These are phyloP conservation scores for Anolis sagrei DNA, from an alignment of 2,113 vertebrate genomes.

Conservation along the genomic window DNA sequence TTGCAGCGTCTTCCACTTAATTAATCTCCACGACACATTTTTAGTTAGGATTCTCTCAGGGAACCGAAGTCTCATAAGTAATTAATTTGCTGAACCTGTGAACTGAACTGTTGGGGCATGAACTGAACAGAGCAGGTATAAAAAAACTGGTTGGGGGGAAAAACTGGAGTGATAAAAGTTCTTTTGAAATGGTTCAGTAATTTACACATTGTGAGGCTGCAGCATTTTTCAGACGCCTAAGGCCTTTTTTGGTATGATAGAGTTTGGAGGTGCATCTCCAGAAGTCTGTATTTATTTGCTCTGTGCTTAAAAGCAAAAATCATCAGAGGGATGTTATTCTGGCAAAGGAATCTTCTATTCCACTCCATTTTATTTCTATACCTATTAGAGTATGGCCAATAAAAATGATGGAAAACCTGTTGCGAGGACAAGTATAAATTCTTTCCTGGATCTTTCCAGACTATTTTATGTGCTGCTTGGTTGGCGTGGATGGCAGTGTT, in stretches of 20 bases:
- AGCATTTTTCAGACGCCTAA: background rate
- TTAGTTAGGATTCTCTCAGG: background rate
- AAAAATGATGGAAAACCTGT: background rate
- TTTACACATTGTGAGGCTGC: background rate
- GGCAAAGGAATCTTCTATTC: too few relatives aligned
- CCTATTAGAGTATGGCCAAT: background rate
- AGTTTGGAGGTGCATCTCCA: background rate
- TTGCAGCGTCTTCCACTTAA: background rate
- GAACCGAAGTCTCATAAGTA: conserved; percentile 10
- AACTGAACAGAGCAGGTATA: background rate
- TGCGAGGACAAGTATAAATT: background rate
- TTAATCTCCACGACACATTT: background rate
- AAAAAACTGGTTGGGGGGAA: background rate
- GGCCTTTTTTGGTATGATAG: background rate
- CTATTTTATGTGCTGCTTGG: background rate
- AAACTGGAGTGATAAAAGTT: background rate
- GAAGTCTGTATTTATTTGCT: background rate
- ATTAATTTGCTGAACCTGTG: conserved; percentile 21
- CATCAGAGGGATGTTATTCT: conserved; percentile 1
- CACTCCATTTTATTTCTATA: background rate
- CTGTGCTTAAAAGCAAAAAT: background rate
- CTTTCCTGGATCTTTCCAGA: background rate
- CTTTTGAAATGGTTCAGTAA: background rate
- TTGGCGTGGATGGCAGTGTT: background rate
- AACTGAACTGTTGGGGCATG: background rate